Conservation (phyloP, 2,888 invertebrate species). For the Drosophila meridionalis region DNA sequence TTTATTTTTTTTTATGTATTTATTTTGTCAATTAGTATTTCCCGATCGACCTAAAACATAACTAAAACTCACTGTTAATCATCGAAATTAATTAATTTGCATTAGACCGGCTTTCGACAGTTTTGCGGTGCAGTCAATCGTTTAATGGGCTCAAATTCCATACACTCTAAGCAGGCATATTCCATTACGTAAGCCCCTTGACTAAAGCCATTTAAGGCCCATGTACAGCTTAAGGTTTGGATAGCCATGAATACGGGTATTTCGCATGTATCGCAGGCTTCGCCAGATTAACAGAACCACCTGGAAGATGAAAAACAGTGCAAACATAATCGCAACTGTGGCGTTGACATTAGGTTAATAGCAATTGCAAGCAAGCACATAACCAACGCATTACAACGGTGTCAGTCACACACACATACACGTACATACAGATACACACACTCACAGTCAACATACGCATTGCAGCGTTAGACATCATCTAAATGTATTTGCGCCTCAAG, state of each 20-base stretch:
- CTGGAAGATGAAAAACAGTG: conserved; percentile 35
- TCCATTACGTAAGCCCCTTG: neutral
- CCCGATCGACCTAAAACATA: neutral
- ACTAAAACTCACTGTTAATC: fast-evolving
- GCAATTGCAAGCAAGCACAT: conserved; percentile 46
- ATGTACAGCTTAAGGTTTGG: neutral
- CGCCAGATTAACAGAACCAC: conserved; percentile 7
- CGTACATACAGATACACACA: conserved; percentile 1
- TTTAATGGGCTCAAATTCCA: neutral
- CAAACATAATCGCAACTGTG: conserved; percentile 50
- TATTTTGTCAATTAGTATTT: neutral
- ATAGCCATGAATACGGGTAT: conserved; percentile 8
- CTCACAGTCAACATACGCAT: conserved; percentile 29
- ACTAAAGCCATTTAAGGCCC: neutral
- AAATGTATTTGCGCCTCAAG: conserved; percentile 43
- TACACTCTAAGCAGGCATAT: neutral
- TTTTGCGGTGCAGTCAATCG: neutral
- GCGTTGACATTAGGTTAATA: conserved; percentile 65
- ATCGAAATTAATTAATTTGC: neutral
- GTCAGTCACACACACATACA: conserved; percentile 14
- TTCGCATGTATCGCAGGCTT: conserved; percentile 16
- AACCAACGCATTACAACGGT: conserved; percentile 47
- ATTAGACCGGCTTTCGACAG: neutral
- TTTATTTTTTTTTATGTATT: neutral
- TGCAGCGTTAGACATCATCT: conserved; percentile 46